Evolutionary conservation across 2,888 invertebrate species (phyloP).

Genomic region (Cosmorhoe ocellata): DNA sequence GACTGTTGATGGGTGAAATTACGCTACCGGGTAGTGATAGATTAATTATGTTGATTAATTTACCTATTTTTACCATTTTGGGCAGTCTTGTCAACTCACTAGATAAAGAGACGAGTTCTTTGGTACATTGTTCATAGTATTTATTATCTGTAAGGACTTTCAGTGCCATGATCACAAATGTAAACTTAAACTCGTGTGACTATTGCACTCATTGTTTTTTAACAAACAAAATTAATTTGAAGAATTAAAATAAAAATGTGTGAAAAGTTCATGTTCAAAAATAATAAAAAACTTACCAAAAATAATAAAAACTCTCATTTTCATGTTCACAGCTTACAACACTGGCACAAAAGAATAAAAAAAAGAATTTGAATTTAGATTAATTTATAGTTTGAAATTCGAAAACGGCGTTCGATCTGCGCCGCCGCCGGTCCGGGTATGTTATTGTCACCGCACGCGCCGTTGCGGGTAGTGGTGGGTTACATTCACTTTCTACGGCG

Average conservation of each 20-base stretch:
- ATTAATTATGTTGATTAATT: background rate
- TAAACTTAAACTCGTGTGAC: background rate
- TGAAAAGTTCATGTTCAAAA: background rate
- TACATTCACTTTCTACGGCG: constrained; percentile 77
- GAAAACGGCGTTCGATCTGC: constrained; percentile 64
- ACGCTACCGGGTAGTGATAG: constrained; percentile 6
- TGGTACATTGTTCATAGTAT: too few species aligned
- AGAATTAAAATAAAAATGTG: background rate
- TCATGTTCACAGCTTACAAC: constrained; percentile 51
- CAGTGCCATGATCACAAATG: too few species aligned
- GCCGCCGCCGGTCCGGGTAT: constrained; percentile 71
- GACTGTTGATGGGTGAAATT: constrained; percentile 1
- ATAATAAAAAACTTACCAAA: constrained; percentile 61
- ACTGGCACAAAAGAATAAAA: constrained; percentile 59
- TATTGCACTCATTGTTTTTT: background rate
- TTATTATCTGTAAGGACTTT: too few species aligned
- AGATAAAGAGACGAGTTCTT: too few species aligned
- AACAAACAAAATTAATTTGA: background rate
- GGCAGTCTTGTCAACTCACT: too few species aligned
- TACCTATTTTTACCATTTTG: background rate
- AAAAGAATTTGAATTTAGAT: constrained; percentile 29
- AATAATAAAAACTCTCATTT: constrained; percentile 65
- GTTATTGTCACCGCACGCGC: constrained; percentile 52
- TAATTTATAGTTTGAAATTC: constrained; percentile 41
- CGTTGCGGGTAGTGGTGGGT: constrained; percentile 43